Evolutionary conservation across 2,113 vertebrate species (phyloP).

Genomic region (Xyliphius kryptos): DNA sequence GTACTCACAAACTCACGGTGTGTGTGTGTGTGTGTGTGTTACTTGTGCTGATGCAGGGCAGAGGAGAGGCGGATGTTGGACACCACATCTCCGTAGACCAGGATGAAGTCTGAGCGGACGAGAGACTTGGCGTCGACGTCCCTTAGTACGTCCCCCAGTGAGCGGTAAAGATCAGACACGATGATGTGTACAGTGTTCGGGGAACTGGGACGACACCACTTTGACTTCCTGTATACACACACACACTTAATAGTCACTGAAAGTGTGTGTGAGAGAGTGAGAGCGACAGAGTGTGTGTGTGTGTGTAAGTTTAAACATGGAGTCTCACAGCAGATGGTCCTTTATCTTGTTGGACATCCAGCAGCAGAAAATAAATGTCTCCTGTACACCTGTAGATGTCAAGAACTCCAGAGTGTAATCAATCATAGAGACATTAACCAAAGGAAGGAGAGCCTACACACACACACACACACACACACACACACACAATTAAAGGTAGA

Average conservation of each 20-base stretch:
- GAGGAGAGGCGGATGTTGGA: constrained; percentile 84
- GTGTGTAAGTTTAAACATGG: too few species aligned
- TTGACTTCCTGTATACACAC: constrained; percentile 73
- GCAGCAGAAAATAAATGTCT: constrained; percentile 96
- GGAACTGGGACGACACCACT: constrained; percentile 84
- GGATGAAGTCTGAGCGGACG: constrained; percentile 85
- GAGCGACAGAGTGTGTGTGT: too few species aligned
- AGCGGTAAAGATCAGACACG: constrained; percentile 89
- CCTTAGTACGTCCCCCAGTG: constrained; percentile 86
- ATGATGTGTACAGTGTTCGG: constrained; percentile 86
- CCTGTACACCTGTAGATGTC: constrained; percentile 91
- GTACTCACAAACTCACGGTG: too few species aligned
- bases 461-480: too few species aligned
- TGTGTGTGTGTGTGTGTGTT: too few species aligned
- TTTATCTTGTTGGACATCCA: constrained; percentile 95
- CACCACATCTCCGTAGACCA: constrained; percentile 88
- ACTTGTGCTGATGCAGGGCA: constrained; percentile 90
- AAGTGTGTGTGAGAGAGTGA: too few species aligned
- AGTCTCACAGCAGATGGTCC: constrained; percentile 83
- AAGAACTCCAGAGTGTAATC: constrained; percentile 97
- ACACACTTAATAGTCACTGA: neutral
- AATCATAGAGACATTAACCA: constrained; percentile 91
- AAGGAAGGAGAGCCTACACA: constrained; percentile 68
- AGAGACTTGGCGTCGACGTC: constrained; percentile 92
- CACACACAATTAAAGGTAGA: too few species aligned